A percentile compares a stretch with the other conserved stretches of the same genome.
These are phyloP conservation scores for Anolis carolinensis DNA, from an alignment of 2,113 vertebrate genomes.

Conservation along the genomic window DNA sequence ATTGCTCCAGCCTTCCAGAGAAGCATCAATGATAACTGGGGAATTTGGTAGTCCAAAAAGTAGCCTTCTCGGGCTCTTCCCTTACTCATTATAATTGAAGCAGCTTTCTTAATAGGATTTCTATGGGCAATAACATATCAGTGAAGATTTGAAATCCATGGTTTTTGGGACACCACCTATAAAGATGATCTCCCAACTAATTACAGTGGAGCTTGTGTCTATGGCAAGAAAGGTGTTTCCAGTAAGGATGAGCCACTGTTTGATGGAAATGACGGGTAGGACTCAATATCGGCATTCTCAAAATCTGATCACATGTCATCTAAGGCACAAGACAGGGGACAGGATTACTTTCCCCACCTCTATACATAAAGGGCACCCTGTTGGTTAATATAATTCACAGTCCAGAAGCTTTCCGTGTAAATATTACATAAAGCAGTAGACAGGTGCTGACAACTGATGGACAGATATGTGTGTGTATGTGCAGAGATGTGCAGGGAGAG, in stretches of 20 bases:
- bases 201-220: not conserved
- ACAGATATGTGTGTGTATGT: not conserved
- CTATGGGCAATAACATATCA: not conserved
- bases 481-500: too few relatives aligned
- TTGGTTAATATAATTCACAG: conserved; percentile 16
- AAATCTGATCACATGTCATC: not conserved
- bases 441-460: conserved; percentile 20
- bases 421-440: conserved; percentile 27
- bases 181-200: not conserved
- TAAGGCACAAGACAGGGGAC: not conserved
- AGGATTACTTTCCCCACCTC: not conserved
- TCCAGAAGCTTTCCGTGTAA: not conserved
- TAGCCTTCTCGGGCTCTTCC: not conserved
- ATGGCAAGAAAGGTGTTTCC: not conserved
- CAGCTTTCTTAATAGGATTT: not conserved
- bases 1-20: not conserved
- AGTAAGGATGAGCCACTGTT: not conserved
- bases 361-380: not conserved
- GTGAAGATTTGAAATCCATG: not conserved
- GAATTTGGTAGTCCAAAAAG: too few relatives aligned
- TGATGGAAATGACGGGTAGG: not conserved
- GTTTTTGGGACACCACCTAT: not conserved
- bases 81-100: not conserved
- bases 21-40: too few relatives aligned
- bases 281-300: too few relatives aligned